Evolutionary conservation across 2,888 invertebrate genomes (phyloP).

Genomic region (Gymnoscelis rufifasciata): DNA sequence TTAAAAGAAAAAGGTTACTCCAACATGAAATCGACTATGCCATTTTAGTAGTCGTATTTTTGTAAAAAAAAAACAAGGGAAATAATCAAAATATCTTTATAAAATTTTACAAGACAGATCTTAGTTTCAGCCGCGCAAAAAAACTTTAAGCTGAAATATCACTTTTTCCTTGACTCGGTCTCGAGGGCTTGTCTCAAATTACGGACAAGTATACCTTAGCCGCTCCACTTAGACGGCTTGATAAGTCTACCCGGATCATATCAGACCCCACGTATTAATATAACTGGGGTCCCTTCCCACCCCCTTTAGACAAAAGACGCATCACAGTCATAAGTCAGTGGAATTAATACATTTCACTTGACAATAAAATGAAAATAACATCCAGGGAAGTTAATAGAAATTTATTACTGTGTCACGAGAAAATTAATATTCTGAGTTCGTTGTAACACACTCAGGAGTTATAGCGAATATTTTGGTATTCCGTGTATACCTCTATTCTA

Average conservation of each 20-base stretch:
- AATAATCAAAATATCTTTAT: no score
- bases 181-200: slow-evolving; percentile 35
- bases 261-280: slow-evolving; percentile 69
- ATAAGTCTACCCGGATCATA: slow-evolving; percentile 60
- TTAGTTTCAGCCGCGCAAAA: no score
- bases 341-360: slow-evolving; percentile 77
- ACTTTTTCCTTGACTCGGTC: slow-evolving; percentile 23
- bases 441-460: slow-evolving; percentile 20
- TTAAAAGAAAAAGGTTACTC: no score
- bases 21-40: no score
- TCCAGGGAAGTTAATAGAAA: slow-evolving; percentile 74
- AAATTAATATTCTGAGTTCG: slow-evolving; percentile 33
- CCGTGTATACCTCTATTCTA: slow-evolving; percentile 13
- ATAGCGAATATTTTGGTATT: slow-evolving; percentile 15
- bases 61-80: no score
- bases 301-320: slow-evolving; percentile 66
- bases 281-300: slow-evolving; percentile 66
- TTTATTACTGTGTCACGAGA: slow-evolving; percentile 60
- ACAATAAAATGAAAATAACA: slow-evolving; percentile 74
- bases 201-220: slow-evolving; percentile 35
- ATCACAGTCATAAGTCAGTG: slow-evolving; percentile 78
- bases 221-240: slow-evolving; percentile 64
- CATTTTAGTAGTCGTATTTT: no score
- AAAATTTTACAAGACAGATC: no score
- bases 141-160: slow-evolving; percentile 9